These are phyloP conservation scores for Eupithecia centaureata DNA, from an alignment of 2,888 invertebrate species.

Conservation along the genomic window DNA sequence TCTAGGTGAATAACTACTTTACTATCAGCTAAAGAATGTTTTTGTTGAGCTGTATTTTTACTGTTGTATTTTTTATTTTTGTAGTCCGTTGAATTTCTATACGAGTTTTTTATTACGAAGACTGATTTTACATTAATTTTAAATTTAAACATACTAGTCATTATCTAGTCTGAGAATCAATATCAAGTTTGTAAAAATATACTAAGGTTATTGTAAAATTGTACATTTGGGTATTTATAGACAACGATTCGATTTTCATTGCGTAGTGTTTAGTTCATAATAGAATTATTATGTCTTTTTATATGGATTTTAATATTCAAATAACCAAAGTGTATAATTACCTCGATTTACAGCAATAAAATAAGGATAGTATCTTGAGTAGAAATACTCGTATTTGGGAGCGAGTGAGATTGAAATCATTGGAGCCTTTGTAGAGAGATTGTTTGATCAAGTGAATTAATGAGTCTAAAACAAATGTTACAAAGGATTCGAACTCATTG, in stretches of 20 bases:
- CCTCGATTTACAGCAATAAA: conserved; percentile 54
- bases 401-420: conserved; percentile 17
- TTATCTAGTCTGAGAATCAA: conserved; percentile 49
- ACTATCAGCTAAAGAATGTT: not conserved
- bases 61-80: not conserved
- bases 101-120: conserved; percentile 44
- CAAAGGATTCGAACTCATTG: not conserved
- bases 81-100: not conserved
- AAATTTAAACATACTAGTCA: conserved; percentile 32
- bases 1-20: not conserved
- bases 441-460: conserved; percentile 17
- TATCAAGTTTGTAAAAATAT: conserved; percentile 44
- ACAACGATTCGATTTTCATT: conserved; percentile 66
- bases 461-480: conserved; percentile 3
- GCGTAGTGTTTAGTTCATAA: conserved; percentile 37
- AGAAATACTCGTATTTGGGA: conserved; percentile 15
- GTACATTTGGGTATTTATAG: conserved; percentile 63
- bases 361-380: conserved; percentile 51
- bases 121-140: conserved; percentile 51
- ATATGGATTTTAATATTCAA: conserved; percentile 36
- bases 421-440: conserved; percentile 5
- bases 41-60: not conserved
- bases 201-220: conserved; percentile 53
- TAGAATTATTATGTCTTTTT: conserved; percentile 37
- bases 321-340: conserved; percentile 30